Percentiles rank a stretch among this genome's conserved stretches.
phyloP scores from a whole-genome alignment of 2,797 vertebrate species.

The Protosalanx chinensis region DNA sequence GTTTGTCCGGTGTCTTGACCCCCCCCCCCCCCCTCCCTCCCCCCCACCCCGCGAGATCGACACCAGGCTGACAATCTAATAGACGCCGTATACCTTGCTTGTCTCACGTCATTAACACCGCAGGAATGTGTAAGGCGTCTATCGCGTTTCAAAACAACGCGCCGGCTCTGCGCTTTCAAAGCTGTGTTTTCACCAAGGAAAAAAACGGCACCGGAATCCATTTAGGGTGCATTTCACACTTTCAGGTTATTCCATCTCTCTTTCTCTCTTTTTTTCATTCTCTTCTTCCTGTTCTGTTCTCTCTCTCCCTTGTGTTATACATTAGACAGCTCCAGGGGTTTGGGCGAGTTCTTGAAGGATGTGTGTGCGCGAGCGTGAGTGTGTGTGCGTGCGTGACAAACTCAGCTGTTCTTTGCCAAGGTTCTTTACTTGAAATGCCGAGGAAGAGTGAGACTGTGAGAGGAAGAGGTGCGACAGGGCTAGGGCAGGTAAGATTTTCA shows the following conservation, averaged over 20 bases:
- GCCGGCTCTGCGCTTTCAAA: constrained; percentile 47
- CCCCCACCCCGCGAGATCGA: constrained; percentile 37
- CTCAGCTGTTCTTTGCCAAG: constrained; percentile 37
- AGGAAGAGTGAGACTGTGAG: background rate
- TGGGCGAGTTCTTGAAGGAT: constrained; percentile 12
- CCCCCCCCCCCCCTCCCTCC: constrained; percentile 1
- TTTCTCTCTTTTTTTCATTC: constrained; percentile 28
- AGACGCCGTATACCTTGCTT: constrained; percentile 38
- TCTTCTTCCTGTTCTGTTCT: constrained; percentile 15
- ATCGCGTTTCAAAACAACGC: constrained; percentile 55
- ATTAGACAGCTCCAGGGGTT: constrained; percentile 39
- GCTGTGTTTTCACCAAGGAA: constrained; percentile 41
- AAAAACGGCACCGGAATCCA: constrained; percentile 50
- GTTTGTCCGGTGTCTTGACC: constrained; percentile 38
- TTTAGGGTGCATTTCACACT: constrained; percentile 46
- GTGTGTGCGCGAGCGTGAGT: background rate
- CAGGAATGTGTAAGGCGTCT: constrained; percentile 52
- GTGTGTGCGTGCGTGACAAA: constrained; percentile 31
- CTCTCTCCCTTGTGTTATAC: constrained; percentile 15
- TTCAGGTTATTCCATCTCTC: constrained; percentile 41
- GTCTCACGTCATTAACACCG: constrained; percentile 46
- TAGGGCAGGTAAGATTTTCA: constrained; percentile 15
- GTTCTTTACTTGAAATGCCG: constrained; percentile 33
- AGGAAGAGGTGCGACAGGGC: background rate
- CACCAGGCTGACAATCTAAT: constrained; percentile 52